Conservation (phyloP, 2,113 vertebrate genomes). For the Mus spicilegus region DNA sequence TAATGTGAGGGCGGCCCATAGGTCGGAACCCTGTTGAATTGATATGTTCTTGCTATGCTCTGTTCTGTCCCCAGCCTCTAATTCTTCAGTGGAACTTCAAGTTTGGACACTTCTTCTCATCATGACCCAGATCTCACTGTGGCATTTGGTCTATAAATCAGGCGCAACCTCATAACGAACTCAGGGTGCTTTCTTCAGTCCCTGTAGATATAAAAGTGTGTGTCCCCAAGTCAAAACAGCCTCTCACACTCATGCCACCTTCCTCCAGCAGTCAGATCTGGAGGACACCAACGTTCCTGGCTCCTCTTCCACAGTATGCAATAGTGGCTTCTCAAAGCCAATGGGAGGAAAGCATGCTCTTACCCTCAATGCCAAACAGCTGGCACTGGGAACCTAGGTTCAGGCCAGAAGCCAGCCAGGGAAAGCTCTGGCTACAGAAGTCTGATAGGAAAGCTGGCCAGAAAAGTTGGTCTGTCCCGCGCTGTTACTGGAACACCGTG, state of each 20-base stretch:
- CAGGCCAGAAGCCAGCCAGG: neutral
- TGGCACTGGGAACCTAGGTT: conserved; percentile 10
- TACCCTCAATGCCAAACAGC: neutral
- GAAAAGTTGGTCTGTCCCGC: neutral
- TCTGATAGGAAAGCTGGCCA: neutral
- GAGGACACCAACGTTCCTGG: neutral
- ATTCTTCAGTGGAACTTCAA: conserved; percentile 82
- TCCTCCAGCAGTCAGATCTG: neutral
- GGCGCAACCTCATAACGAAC: conserved; percentile 84
- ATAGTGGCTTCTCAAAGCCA: neutral
- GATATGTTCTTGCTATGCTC: neutral
- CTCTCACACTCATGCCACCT: neutral
- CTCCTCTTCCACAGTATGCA: neutral
- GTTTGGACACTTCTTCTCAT: conserved; percentile 80
- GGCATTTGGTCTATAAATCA: conserved; percentile 80
- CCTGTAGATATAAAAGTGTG: conserved; percentile 85
- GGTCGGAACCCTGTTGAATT: neutral
- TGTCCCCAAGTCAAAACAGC: conserved; percentile 72
- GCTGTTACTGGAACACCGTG: neutral
- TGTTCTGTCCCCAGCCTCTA: conserved; percentile 85
- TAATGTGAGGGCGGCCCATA: neutral
- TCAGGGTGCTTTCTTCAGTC: conserved; percentile 71
- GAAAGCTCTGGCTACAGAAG: neutral
- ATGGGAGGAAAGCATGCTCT: neutral
- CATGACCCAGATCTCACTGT: conserved; percentile 84